Evolutionary conservation across 2,797 vertebrate species (phyloP).

Genomic region (Gymnodraco acuticeps): DNA sequence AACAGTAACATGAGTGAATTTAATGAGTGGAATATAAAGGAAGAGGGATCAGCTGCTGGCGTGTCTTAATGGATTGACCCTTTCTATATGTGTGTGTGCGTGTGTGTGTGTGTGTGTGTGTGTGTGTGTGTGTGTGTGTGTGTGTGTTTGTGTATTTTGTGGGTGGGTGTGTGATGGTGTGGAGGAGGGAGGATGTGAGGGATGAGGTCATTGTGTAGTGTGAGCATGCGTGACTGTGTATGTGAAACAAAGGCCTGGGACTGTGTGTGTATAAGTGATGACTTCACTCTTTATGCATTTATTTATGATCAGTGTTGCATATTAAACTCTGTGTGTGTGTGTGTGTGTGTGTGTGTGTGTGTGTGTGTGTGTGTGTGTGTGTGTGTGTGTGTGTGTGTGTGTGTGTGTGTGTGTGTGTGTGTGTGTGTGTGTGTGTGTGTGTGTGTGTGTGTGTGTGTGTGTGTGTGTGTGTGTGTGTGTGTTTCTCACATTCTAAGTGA

Average conservation of each 20-base stretch:
- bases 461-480: background rate
- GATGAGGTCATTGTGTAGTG: slow-evolving; percentile 84
- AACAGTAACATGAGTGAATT: slow-evolving; percentile 32
- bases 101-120: slow-evolving; percentile 18
- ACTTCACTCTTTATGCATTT: slow-evolving; percentile 77
- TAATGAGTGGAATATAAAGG: slow-evolving; percentile 60
- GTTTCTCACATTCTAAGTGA: background rate
- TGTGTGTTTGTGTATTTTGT: slow-evolving; percentile 23
- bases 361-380: background rate
- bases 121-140: background rate
- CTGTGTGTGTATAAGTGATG: slow-evolving; percentile 63
- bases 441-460: too few species aligned
- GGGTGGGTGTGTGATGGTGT: slow-evolving; percentile 23
- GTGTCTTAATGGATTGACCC: slow-evolving; percentile 70
- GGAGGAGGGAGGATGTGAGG: slow-evolving; percentile 61
- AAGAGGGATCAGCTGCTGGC: slow-evolving; percentile 71
- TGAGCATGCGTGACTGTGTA: slow-evolving; percentile 76
- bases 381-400: background rate
- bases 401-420: background rate
- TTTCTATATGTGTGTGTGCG: slow-evolving; percentile 35
- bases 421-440: background rate
- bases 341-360: too few species aligned
- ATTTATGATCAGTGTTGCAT: slow-evolving; percentile 67
- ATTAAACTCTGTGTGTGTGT: slow-evolving; percentile 10
- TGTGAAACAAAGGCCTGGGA: slow-evolving; percentile 63